A percentile compares a stretch with the other conserved stretches of the same genome.
phyloP scores from a whole-genome alignment of 1,140 invertebrate species.

The Aradophagus sp. region DNA sequence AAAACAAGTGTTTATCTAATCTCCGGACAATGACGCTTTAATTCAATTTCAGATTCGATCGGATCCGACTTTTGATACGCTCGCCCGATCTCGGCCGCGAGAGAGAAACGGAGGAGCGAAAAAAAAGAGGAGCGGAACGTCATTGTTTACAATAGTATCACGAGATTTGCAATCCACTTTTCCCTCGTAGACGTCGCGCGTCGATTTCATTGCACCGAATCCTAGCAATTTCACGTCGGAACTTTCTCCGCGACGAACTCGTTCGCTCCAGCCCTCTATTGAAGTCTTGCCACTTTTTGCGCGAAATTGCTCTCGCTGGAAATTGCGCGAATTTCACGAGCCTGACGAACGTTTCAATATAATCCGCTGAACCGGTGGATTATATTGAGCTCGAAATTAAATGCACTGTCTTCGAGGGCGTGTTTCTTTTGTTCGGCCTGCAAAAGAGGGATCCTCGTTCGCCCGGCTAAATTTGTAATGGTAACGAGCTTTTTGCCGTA shows the following conservation, averaged over 20 bases:
- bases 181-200: slow-evolving; percentile 15
- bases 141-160: slow-evolving; percentile 32
- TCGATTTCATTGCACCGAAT: slow-evolving; percentile 24
- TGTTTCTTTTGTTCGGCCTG: slow-evolving; percentile 25
- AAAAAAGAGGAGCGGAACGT: too few relatives aligned
- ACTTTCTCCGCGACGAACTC: slow-evolving; percentile 32
- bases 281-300: slow-evolving; percentile 34
- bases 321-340: slow-evolving; percentile 22
- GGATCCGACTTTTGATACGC: background rate
- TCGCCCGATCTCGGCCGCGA: background rate
- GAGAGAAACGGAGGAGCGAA: too few relatives aligned
- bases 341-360: slow-evolving; percentile 30
- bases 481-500: too few relatives aligned
- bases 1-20: too few relatives aligned
- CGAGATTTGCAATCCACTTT: slow-evolving; percentile 32
- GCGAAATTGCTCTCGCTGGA: slow-evolving; percentile 30
- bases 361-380: too few relatives aligned
- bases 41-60: too few relatives aligned
- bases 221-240: slow-evolving; percentile 23
- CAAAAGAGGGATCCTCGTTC: slow-evolving; percentile 25
- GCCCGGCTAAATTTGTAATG: slow-evolving; percentile 27
- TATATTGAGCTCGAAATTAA: too few relatives aligned
- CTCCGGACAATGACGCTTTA: too few relatives aligned
- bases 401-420: slow-evolving; percentile 24
- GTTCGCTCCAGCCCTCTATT: slow-evolving; percentile 36